Conservation (phyloP, 2,888 invertebrate species). For the Macrosoma leucophasiata region DNA sequence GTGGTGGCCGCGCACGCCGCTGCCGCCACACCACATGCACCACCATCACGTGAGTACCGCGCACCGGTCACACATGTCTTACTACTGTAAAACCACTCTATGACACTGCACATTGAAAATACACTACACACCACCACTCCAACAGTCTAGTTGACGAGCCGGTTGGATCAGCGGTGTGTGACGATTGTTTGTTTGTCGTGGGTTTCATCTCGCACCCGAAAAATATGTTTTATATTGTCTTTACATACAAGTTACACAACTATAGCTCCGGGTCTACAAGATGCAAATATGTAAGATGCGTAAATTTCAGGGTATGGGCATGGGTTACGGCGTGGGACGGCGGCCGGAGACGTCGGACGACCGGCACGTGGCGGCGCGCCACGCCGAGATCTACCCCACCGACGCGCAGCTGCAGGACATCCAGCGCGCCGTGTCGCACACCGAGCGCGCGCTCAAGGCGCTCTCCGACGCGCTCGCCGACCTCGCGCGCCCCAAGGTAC, state of each 20-base stretch:
- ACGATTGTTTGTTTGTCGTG: no score
- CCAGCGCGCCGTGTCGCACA: conserved; percentile 93
- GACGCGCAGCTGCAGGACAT: conserved; percentile 92
- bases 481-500: conserved; percentile 50
- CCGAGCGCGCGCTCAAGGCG: conserved; percentile 94
- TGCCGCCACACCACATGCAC: conserved; percentile 49
- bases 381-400: conserved; percentile 94
- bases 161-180: conserved; percentile 15
- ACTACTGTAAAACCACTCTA: no score
- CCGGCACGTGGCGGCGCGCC: conserved; percentile 94
- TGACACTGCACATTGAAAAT: no score
- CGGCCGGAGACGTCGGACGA: conserved; percentile 96
- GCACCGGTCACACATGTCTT: conserved; percentile 2
- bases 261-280: no score
- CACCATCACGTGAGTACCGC: conserved; percentile 44
- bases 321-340: conserved; percentile 72
- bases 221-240: no score
- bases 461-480: conserved; percentile 93
- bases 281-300: no score
- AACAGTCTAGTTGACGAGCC: no score
- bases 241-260: no score
- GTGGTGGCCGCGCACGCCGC: conserved; percentile 70
- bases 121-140: no score
- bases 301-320: conserved; percentile 30
- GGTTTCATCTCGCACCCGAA: no score